Base-by-base conservation (phyloP, 1,140 invertebrate species). In the Mactra quadrangularis region DNA sequence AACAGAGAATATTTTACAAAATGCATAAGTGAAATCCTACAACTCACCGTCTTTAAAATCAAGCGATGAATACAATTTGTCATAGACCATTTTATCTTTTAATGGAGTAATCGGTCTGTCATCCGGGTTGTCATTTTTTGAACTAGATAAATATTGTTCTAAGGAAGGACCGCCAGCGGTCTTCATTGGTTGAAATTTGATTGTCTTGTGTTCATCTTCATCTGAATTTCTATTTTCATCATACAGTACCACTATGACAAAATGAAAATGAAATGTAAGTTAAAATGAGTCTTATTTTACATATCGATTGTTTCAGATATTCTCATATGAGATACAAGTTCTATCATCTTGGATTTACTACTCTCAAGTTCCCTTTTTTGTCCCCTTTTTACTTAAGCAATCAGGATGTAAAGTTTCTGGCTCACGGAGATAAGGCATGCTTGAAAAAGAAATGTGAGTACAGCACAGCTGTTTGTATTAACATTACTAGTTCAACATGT, bases 1-100 rank as follows among this genome's bases (percentile, higher is more conserved):
- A n/a, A n/a, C n/a, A n/a, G n/a, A n/a, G n/a, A n/a, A n/a, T n/a
- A n/a, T n/a, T n/a, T n/a, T n/a, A 41, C 38, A 41, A 41, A 41
- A 6, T 41, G 38, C 38, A 6, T 7, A 41, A 59, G 6, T 66
- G 38, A 35, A 25, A n/a, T 52, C 17, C 22, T 31, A 27, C 45
- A 62, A 59, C 87, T 84, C 85, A 93, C 92, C 92, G 90, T 93
- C 92, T 88, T 92, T 89, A 84, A 92, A 93, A 86, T 92, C 91
- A 45, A 92, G 86, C 57, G 91, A 90, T 47, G 91, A 91, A 78
- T 90, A 55, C 66, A 82, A 81, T 33, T 85, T 78, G 57, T 90
- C 85, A 87, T 93, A 92, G 64, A 93, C 87, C 90, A 92, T 92
- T 83, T 82, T 88, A 86, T 92, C 87, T 64, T 87, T 90, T 86